A percentile compares a stretch with the other conserved stretches of the same genome.
Evolutionary conservation across 2,888 invertebrate genomes (phyloP).

Genomic region (Dyspetes luteomarginatus): DNA sequence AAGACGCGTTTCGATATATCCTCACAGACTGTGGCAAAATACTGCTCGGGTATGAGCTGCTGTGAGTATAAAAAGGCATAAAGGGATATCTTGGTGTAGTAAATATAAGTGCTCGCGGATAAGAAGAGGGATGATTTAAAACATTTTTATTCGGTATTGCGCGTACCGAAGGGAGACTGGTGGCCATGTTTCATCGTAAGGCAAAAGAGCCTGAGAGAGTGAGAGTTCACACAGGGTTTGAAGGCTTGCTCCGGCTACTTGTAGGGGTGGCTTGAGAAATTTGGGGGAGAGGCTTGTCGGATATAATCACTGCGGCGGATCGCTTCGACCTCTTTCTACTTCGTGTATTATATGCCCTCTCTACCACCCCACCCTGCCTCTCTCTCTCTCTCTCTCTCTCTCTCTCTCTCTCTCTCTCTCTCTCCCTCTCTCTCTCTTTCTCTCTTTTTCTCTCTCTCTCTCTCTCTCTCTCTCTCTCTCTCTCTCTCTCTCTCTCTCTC

Average conservation of each 20-base stretch:
- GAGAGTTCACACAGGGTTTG: not conserved
- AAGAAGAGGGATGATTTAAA: slow-evolving; percentile 74
- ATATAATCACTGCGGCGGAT: slow-evolving; percentile 79
- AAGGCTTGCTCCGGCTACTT: slow-evolving; percentile 19
- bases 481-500: not conserved
- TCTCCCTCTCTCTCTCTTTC: slow-evolving; percentile 27
- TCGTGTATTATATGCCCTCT: slow-evolving; percentile 56
- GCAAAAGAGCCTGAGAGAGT: not conserved
- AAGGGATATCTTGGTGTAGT: slow-evolving; percentile 77
- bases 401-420: slow-evolving; percentile 48
- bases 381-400: slow-evolving; percentile 45
- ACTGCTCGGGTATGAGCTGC: slow-evolving; percentile 56
- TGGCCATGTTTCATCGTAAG: not conserved
- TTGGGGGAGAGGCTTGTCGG: slow-evolving; percentile 75
- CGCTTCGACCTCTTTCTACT: slow-evolving; percentile 63
- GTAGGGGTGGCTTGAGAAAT: slow-evolving; percentile 71
- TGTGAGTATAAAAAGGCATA: slow-evolving; percentile 68
- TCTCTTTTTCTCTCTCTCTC: not conserved
- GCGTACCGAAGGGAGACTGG: slow-evolving; percentile 58
- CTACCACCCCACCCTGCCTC: slow-evolving; percentile 25
- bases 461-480: not conserved
- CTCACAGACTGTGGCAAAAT: slow-evolving; percentile 48
- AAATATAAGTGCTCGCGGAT: slow-evolving; percentile 79
- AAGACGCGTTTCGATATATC: slow-evolving; percentile 59
- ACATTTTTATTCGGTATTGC: slow-evolving; percentile 77